phyloP scores from a whole-genome alignment of 2,113 vertebrate genomes.

The Pseudopodoces humilis region DNA sequence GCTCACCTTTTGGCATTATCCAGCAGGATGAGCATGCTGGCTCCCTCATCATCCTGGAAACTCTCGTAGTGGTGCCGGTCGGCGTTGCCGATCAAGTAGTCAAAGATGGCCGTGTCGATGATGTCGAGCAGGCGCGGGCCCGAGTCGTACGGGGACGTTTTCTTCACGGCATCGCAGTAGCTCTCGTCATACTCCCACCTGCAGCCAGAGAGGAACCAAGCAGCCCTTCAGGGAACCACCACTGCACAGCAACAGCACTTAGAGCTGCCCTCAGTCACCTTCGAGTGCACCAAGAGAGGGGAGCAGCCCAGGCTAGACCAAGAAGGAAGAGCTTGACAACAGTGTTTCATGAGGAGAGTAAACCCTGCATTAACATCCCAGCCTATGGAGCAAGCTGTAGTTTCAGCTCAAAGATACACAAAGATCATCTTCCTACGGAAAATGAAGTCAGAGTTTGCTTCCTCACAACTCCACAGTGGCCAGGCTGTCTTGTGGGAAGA shows the following conservation, averaged over 20 bases:
- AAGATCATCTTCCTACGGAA: not conserved
- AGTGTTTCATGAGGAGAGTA: not conserved
- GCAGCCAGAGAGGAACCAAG: not conserved
- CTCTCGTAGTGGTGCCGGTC: conserved; percentile 99
- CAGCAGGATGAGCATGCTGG: conserved; percentile 97
- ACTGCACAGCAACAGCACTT: not conserved
- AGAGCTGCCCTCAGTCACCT: not conserved
- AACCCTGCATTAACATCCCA: not conserved
- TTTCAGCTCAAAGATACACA: not conserved
- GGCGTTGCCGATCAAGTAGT: conserved; percentile 96
- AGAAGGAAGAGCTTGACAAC: not conserved
- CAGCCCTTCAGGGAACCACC: not conserved
- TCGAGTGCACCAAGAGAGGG: accelerated
- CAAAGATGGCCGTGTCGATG: conserved; percentile 94
- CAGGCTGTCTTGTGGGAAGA: not conserved
- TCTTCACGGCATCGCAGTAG: conserved; percentile 97
- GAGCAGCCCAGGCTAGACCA: not conserved
- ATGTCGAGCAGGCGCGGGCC: conserved; percentile 94
- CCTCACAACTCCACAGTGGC: not conserved
- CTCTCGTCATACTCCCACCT: conserved; percentile 99
- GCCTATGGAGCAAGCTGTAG: accelerated
- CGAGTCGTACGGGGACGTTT: conserved; percentile 93
- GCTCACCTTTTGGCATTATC: conserved; percentile 96
- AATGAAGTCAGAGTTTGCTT: not conserved
- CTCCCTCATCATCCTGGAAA: conserved; percentile 96